phyloP scores from a whole-genome alignment of 2,888 invertebrate species.

The Erpobdella octoculata region DNA sequence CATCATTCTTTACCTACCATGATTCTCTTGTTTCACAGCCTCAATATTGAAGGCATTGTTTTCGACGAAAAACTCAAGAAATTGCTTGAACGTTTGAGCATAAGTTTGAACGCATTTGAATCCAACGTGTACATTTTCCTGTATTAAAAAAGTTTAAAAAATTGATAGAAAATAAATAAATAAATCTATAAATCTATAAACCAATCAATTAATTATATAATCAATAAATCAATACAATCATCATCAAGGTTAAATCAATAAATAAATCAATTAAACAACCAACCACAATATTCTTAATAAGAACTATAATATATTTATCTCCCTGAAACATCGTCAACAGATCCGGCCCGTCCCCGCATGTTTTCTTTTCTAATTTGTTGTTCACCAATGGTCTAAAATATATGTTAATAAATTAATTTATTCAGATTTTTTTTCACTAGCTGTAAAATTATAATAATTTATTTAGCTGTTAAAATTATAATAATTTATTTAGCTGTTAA shows the following conservation, averaged over 20 bases:
- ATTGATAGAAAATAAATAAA: too few relatives aligned
- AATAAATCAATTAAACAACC: neutral
- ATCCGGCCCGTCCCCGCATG: slow-evolving; percentile 67
- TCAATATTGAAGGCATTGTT: slow-evolving; percentile 63
- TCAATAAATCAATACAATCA: too few relatives aligned
- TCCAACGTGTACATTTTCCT: slow-evolving; percentile 49
- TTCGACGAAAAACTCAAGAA: slow-evolving; percentile 64
- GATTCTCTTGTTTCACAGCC: slow-evolving; percentile 60
- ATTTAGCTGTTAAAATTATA: too few relatives aligned
- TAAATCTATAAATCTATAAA: too few relatives aligned
- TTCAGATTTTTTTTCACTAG: too few relatives aligned
- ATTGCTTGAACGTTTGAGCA: slow-evolving; percentile 61
- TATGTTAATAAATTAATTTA: too few relatives aligned
- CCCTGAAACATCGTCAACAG: slow-evolving; percentile 64
- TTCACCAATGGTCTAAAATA: slow-evolving; percentile 70
- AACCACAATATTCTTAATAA: slow-evolving; percentile 58
- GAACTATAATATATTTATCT: slow-evolving; percentile 59
- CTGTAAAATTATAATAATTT: too few relatives aligned
- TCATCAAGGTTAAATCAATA: too few relatives aligned
- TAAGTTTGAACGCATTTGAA: slow-evolving; percentile 63
- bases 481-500: too few relatives aligned
- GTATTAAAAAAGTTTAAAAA: too few relatives aligned
- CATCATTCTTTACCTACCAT: slow-evolving; percentile 43
- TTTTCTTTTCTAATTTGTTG: slow-evolving; percentile 70
- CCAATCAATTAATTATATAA: too few relatives aligned